Percentiles rank a stretch among this genome's conserved stretches.
These are phyloP conservation scores for Platorchestia sp. DNA, from an alignment of 1,140 invertebrate species.

Conservation along the genomic window DNA sequence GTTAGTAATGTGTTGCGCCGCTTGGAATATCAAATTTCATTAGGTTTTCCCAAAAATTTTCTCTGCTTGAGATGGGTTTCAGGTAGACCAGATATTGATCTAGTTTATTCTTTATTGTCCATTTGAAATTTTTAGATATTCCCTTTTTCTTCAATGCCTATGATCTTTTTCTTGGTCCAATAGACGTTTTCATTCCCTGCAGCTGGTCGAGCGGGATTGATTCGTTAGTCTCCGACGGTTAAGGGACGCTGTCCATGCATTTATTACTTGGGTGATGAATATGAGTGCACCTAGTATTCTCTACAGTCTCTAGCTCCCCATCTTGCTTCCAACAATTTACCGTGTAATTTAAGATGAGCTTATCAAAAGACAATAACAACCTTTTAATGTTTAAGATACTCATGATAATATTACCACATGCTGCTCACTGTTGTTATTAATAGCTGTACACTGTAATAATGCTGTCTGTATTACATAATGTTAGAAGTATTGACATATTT, in stretches of 20 bases:
- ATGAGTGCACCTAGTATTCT: neutral
- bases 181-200: neutral
- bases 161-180: neutral
- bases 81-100: too few species aligned
- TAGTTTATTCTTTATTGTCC: neutral
- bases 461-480: neutral
- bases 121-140: neutral
- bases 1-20: too few species aligned
- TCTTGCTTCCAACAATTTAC: neutral
- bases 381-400: neutral
- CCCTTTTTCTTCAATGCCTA: neutral
- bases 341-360: neutral
- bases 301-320: neutral
- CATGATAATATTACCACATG: constrained; percentile 9
- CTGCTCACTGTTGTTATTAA: constrained; percentile 8
- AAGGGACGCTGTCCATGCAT: too few species aligned
- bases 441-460: neutral
- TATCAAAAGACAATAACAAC: neutral
- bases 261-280: neutral
- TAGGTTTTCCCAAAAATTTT: too few species aligned
- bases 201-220: neutral
- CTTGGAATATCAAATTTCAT: too few species aligned
- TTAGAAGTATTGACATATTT: neutral
- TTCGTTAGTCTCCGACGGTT: neutral
- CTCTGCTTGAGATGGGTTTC: too few species aligned